Evolutionary conservation across 2,797 vertebrate genomes (phyloP).

Genomic region (Coregonus suidteri): DNA sequence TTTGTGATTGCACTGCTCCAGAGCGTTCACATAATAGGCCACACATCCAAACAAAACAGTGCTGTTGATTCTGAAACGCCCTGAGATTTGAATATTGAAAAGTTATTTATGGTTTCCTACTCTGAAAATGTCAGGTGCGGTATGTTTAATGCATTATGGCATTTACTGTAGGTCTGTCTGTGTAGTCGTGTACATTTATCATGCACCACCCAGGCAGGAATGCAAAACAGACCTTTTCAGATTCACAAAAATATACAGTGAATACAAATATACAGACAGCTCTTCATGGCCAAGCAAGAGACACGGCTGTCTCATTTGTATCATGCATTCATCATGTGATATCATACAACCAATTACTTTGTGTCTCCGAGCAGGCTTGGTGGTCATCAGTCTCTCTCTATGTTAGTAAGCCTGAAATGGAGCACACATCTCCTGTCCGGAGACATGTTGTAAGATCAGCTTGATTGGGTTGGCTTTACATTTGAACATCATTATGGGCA

Average conservation of each 20-base stretch:
- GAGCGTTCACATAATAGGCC: neutral
- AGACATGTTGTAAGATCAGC: neutral
- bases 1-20: neutral
- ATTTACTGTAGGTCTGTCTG: slow-evolving; percentile 25
- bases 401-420: neutral
- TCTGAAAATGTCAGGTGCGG: slow-evolving; percentile 28
- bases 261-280: slow-evolving; percentile 25
- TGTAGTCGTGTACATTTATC: slow-evolving; percentile 31
- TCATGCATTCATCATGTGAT: neutral
- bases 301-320: neutral
- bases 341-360: slow-evolving; percentile 7
- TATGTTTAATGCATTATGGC: slow-evolving; percentile 57
- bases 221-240: slow-evolving; percentile 58
- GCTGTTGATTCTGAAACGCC: neutral
- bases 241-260: slow-evolving; percentile 39
- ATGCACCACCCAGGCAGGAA: slow-evolving; percentile 36
- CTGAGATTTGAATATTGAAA: neutral
- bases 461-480: slow-evolving; percentile 1
- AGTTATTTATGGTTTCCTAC: slow-evolving; percentile 13
- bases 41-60: neutral
- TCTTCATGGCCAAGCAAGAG: slow-evolving; percentile 12
- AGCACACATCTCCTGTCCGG: neutral
- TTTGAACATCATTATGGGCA: slow-evolving; percentile 7
- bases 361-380: neutral
- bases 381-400: neutral